phyloP scores from a whole-genome alignment of 1,140 invertebrate species.

The Dufourea novaeangliae region DNA sequence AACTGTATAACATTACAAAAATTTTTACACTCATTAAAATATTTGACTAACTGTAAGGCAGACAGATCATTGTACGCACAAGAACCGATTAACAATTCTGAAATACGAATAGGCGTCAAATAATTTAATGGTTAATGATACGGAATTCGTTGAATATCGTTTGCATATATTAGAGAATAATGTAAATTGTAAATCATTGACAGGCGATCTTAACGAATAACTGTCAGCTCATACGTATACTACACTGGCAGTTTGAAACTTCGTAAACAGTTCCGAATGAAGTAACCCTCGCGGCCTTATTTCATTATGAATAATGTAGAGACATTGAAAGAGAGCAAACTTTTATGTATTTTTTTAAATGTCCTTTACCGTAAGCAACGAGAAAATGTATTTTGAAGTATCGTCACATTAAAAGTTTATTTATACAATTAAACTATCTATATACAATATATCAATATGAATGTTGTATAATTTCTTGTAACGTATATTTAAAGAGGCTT shows the following conservation, averaged over 20 bases:
- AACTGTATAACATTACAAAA: background rate
- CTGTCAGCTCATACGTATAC: background rate
- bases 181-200: conserved; percentile 9
- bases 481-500: conserved; percentile 50
- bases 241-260: conserved; percentile 38
- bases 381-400: conserved; percentile 52
- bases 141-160: background rate
- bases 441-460: conserved; percentile 66
- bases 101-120: background rate
- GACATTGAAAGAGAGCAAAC: conserved; percentile 44
- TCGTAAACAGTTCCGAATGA: conserved; percentile 27
- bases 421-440: conserved; percentile 68
- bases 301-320: conserved; percentile 18
- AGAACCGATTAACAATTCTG: background rate
- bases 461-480: conserved; percentile 52
- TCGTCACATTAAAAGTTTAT: conserved; percentile 60
- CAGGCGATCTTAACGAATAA: background rate
- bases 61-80: background rate
- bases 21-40: background rate
- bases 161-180: conserved; percentile 5
- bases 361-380: conserved; percentile 49
- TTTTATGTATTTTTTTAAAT: conserved; percentile 44
- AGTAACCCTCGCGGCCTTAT: conserved; percentile 23
- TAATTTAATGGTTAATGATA: background rate
- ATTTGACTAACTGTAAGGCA: background rate